Conservation (phyloP, 2,113 vertebrate genomes). For the Heteronetta atricapilla region DNA sequence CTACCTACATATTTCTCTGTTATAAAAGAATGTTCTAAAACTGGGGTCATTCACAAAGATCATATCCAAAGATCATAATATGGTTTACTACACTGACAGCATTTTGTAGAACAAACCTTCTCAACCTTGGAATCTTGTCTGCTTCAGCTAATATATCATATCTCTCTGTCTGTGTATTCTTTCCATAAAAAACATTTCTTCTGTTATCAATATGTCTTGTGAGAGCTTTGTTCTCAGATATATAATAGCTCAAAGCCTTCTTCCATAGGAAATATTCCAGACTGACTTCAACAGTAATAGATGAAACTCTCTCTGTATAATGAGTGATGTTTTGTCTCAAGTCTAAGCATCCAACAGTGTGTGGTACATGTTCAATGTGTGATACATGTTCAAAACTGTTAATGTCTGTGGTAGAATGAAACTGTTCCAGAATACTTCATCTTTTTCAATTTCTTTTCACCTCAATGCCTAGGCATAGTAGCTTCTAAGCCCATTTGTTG, state of each 20-base stretch:
- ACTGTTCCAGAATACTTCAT: not conserved
- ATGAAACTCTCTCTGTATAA: not conserved
- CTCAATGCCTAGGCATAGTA: not conserved
- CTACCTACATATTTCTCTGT: not conserved
- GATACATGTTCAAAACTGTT: not conserved
- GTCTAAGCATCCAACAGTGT: not conserved
- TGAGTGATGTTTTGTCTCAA: not conserved
- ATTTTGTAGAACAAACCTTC: too few relatives aligned
- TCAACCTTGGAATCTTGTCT: not conserved
- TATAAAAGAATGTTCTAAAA: not conserved
- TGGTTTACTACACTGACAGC: not conserved
- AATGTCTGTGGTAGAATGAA: not conserved
- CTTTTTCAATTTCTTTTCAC: not conserved
- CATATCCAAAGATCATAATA: accelerated
- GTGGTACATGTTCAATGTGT: not conserved
- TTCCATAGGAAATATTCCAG: not conserved
- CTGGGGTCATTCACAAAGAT: not conserved
- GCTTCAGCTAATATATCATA: not conserved
- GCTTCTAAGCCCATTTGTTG: not conserved
- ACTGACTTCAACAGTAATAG: not conserved
- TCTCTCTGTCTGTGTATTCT: not conserved
- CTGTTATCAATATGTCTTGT: not conserved
- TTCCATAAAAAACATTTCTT: not conserved
- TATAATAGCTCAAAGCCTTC: not conserved
- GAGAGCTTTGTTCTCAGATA: not conserved